Evolutionary conservation across 2,888 invertebrate genomes (phyloP).

Genomic region (Phymatocera aterrima): DNA sequence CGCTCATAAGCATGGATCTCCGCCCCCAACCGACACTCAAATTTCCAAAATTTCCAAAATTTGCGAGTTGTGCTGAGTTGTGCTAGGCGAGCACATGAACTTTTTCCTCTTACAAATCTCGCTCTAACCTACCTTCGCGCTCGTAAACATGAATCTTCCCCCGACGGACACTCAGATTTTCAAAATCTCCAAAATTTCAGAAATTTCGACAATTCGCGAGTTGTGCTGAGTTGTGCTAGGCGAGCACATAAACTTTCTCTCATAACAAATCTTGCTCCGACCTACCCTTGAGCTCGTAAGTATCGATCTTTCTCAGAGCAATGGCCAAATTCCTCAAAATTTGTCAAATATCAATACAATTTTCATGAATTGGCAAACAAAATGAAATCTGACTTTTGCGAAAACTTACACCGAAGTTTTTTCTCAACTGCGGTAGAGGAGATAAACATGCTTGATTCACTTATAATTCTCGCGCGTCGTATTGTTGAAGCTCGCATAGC

Average conservation of each 20-base stretch:
- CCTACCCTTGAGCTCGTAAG: not conserved
- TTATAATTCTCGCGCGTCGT: too few species aligned
- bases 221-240: slow-evolving; percentile 17
- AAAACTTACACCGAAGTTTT: too few species aligned
- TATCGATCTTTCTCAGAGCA: too few species aligned
- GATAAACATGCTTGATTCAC: too few species aligned
- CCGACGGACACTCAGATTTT: not conserved
- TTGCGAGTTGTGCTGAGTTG: slow-evolving; percentile 8
- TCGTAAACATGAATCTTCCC: not conserved
- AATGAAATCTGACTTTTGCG: too few species aligned
- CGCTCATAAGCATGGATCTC: too few species aligned
- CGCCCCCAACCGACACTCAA: too few species aligned
- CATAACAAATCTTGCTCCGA: not conserved
- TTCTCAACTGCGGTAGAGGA: too few species aligned
- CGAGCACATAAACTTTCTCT: not conserved
- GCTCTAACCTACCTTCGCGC: not conserved
- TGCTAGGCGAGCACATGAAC: not conserved
- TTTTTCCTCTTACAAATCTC: not conserved
- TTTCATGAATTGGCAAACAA: not conserved
- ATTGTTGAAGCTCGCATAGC: too few species aligned
- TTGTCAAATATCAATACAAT: too few species aligned
- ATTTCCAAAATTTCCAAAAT: not conserved
- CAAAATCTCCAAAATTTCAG: not conserved
- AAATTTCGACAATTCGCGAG: not conserved
- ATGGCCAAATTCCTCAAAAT: too few species aligned